Conservation (phyloP, 2,888 invertebrate species). For the Cistogaster globosa region DNA sequence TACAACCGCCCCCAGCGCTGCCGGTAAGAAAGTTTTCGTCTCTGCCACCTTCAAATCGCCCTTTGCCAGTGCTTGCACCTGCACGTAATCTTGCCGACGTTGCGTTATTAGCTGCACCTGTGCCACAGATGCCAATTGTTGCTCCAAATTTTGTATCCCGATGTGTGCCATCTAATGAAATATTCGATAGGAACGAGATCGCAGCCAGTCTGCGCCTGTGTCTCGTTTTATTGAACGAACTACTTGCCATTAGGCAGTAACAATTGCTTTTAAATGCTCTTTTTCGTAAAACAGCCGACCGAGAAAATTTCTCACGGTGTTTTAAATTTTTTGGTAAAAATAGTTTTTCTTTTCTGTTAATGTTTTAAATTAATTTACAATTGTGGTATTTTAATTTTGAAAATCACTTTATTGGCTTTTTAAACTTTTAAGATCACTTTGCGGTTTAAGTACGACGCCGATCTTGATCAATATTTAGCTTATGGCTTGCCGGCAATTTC, state of each 20-base stretch:
- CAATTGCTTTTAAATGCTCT: slow-evolving; percentile 61
- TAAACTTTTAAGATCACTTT: neutral
- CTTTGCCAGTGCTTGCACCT: slow-evolving; percentile 72
- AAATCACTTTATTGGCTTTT: neutral
- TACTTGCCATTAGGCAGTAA: slow-evolving; percentile 83
- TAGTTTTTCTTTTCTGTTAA: no score
- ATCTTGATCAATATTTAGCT: no score
- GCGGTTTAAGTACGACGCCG: neutral
- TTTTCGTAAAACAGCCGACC: slow-evolving; percentile 59
- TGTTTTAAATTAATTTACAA: neutral
- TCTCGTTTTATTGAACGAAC: slow-evolving; percentile 85
- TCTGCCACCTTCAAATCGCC: slow-evolving; percentile 56
- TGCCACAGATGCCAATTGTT: slow-evolving; percentile 81
- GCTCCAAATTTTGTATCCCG: slow-evolving; percentile 87
- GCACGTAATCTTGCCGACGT: slow-evolving; percentile 74
- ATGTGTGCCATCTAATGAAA: slow-evolving; percentile 95
- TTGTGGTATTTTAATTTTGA: no score
- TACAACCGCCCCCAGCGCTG: slow-evolving; percentile 47
- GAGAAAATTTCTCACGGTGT: slow-evolving; percentile 53
- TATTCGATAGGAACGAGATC: slow-evolving; percentile 96
- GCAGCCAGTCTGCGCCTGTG: slow-evolving; percentile 95
- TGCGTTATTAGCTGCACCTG: slow-evolving; percentile 74
- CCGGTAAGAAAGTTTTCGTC: slow-evolving; percentile 62
- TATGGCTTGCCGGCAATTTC: no score
- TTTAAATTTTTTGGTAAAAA: slow-evolving; percentile 4